Base-by-base conservation (phyloP, 2,888 invertebrate genomes). In the Pachydiplax longipennis region DNA sequence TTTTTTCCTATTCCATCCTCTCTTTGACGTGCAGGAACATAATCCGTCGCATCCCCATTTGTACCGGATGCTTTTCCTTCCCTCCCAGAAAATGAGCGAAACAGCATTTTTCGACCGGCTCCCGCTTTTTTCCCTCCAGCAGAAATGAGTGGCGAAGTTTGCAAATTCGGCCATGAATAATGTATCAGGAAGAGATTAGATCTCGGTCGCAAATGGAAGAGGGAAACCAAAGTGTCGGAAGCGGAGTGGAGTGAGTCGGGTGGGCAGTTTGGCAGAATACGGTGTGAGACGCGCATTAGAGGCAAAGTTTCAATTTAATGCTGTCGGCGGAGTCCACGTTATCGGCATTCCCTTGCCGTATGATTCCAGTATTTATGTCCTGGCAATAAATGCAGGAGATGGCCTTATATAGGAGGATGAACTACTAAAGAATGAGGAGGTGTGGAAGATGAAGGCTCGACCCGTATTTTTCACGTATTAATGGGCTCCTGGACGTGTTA, bases 141-240 rank as follows among this genome's bases (percentile, higher is more conserved):
- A 65, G 65, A 65, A 87, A 87, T 65, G 37, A 87, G 61, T 87
- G 61, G 87, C 87, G 22, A 87, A 87, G n/a, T 65, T 87, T 37
- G 61, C 87, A 87, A 87, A 87, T 87, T 87, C 87, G 61, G 53
- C 87, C 40, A 87, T 87, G 87, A 87, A 87, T 87, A 87, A 87
- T 87, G 87, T 87, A 87, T 87, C 87, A 87, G 87, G 31, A 87
- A 53, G n/a, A 87, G 87, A 87, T 87, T 87, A 87, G 87, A 87
- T 87, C 87, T 87, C 61, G 37, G 83, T 83, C 25, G 15, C 58
- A 0, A 31, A 83, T 53, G 35, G 53, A n/a, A 83, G 58, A 31
- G 44, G 65, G 22, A 65, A 65, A 65, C 65, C 65, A 22, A 65
- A 65, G 65, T 12, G 65, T 6, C 8, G 65, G 65, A 22, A 18